These are phyloP conservation scores for Hippopotamyrus pictus DNA, from an alignment of 2,797 vertebrate species.

Conservation along the genomic window DNA sequence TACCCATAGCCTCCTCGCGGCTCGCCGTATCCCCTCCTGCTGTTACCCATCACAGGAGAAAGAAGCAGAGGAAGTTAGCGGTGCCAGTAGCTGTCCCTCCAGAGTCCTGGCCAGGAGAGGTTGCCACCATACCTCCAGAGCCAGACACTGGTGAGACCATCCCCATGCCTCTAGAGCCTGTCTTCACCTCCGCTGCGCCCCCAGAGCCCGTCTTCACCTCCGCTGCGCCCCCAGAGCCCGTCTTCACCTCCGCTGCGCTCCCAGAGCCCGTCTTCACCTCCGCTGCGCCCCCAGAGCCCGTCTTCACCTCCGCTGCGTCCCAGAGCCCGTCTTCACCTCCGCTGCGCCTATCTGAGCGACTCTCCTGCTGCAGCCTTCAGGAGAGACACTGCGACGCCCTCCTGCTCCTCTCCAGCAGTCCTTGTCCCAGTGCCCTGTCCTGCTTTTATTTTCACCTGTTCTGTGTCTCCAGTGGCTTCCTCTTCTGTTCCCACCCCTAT, in stretches of 20 bases:
- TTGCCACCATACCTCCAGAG: not conserved
- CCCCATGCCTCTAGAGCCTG: not conserved
- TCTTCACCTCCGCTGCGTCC: too few species aligned
- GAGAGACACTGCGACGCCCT: not conserved
- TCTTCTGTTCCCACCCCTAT: not conserved
- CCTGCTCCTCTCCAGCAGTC: not conserved
- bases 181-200: not conserved
- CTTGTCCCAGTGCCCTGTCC: not conserved
- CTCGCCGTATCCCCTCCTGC: not conserved
- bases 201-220: too few species aligned
- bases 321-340: not conserved
- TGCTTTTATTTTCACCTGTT: not conserved
- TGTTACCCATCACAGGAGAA: not conserved
- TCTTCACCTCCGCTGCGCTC: too few species aligned
- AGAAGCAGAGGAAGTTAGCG: not conserved
- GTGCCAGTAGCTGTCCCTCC: not conserved
- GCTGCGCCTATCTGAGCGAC: not conserved
- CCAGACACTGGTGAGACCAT: not conserved
- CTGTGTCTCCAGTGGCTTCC: not conserved
- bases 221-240: too few species aligned
- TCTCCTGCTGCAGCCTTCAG: not conserved
- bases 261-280: too few species aligned
- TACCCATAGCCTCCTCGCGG: not conserved
- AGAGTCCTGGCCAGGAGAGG: not conserved
- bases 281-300: too few species aligned